Evolutionary conservation across 2,888 invertebrate genomes (phyloP), one percentile per base, ranked within the genome.

Genomic region (Netelia virgata): DNA sequence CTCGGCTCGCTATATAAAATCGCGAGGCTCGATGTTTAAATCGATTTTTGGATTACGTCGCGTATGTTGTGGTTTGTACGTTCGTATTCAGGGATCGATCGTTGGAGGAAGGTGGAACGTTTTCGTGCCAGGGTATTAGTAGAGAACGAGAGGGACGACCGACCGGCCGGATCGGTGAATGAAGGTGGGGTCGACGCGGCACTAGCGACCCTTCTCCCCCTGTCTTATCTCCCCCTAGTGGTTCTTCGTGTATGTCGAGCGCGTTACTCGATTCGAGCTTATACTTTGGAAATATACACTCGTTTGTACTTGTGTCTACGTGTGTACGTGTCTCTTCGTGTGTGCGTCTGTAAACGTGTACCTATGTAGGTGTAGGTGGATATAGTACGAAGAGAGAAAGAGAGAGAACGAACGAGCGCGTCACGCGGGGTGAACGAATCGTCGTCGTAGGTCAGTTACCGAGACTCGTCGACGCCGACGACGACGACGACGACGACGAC

Each of bases 371-470:
- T 61, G n/a, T 57, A 20, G 61, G 36, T 23, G 47, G 76, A 36
- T 23, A 28, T 20, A 64, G 59, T 11, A 59, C 55, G 50, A 47
- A 41, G 6, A 53, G 57, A 81, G 23, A 70, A 14, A 59, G 73
- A 77, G 64, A 76, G 50, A 63, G 68, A 77, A 50, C 36, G 20
- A 53, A 47, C 47, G 41, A 55, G 61, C 61, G 73, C 64, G 55
- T 18, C 70, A 28, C 61, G 69, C 84, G 86, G 86, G 87, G 87
- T 87, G 87, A 86, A 86, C 86, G 87, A 87, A 87, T 87, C 86
- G 86, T 87, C 80, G 87, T 88, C 87, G 86, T 88, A 88, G 88
- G 88, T 88, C 88, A 88, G 88, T 88, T 88, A 87, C 84, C 85
- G 88, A 82, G 80, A 74, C 81, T 73, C 83, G 81, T 81, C 79